Evolutionary conservation across 2,888 invertebrate species (phyloP).

Genomic region (Luffia ferchaultella): DNA sequence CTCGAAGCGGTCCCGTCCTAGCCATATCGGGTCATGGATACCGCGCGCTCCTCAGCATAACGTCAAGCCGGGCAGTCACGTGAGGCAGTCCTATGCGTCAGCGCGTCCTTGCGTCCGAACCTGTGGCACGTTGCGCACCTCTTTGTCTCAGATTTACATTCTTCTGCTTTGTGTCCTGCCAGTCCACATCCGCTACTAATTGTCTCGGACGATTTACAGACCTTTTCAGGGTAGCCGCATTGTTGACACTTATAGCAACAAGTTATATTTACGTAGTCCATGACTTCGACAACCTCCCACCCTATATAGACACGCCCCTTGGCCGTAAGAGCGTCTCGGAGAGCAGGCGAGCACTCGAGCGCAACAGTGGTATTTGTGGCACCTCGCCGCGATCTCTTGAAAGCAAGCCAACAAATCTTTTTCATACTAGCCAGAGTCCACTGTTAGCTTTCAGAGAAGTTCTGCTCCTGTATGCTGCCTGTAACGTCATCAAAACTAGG

Average conservation of each 20-base stretch:
- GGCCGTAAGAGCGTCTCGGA: too few relatives aligned
- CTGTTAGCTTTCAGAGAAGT: background rate
- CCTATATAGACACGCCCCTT: too few relatives aligned
- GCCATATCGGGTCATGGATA: slow-evolving; percentile 8
- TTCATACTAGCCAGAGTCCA: background rate
- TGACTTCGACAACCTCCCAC: too few relatives aligned
- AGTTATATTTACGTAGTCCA: slow-evolving; percentile 10
- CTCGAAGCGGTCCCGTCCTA: too few relatives aligned
- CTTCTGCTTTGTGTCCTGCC: too few relatives aligned
- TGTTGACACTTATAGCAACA: slow-evolving; percentile 23
- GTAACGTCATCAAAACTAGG: too few relatives aligned
- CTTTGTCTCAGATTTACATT: too few relatives aligned
- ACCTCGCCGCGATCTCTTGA: background rate
- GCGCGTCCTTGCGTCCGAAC: slow-evolving; percentile 13
- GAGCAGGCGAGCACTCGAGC: slow-evolving; percentile 12
- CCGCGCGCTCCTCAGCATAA: slow-evolving; percentile 13
- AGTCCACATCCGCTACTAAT: slow-evolving; percentile 19
- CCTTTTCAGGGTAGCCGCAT: too few relatives aligned
- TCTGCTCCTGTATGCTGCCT: too few relatives aligned
- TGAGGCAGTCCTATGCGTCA: slow-evolving; percentile 10
- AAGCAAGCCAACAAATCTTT: background rate
- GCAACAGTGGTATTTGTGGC: slow-evolving; percentile 1
- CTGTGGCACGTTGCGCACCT: too few relatives aligned
- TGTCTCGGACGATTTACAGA: slow-evolving; percentile 10
- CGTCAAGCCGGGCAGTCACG: too few relatives aligned